Base-by-base conservation (phyloP, 2,888 invertebrate species). In the Lycia hirtaria region DNA sequence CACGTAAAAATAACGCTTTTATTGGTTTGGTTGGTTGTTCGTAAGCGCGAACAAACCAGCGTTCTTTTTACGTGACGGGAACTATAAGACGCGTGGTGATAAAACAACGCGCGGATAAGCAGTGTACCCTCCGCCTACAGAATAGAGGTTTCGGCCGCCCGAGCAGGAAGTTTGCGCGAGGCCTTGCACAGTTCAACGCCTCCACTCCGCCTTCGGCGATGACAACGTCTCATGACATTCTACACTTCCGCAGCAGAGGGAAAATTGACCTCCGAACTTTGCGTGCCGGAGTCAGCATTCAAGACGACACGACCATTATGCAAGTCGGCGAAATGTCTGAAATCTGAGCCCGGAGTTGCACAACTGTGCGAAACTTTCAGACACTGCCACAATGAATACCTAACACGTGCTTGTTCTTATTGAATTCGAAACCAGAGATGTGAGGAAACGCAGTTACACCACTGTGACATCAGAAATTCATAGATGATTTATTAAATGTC, bases 121-220 rank as follows among this genome's bases (percentile, higher is more conserved):
- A 49, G 57, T 75, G 72, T 73, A 69, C 59, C 68, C 66, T 58
- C 54, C 59, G 69, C 72, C 64, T 76, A 33, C 68, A 70, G 65
- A 71, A 72, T 63, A 62, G 67, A 69, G 62, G 69, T 71, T 76
- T 76, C 62, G 71, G 65, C 73, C 73, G 71, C 68, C 72, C 68
- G 70, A 81, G 76, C 80, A 85, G 86, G 86, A 87, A 85, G 78
- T 75, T 69, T 60, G 67, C 62, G 66, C 62, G 64, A 80, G 82
- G 78, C 85, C 87, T 87, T 83, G 85, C 71, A 68, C 75, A 81
- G 87, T 87, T 87, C 87, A 86, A 80, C 83, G 84, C 71, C 79
- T 76, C 77, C 47, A 19, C 48, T 53, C 52, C 52, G 52, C 37
- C 52, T 48, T 52, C 26, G 24, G 26, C 32, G 56, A 58, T 58